These are phyloP conservation scores for Chelon auratus DNA, from an alignment of 2,797 vertebrate species.

Conservation along the genomic window DNA sequence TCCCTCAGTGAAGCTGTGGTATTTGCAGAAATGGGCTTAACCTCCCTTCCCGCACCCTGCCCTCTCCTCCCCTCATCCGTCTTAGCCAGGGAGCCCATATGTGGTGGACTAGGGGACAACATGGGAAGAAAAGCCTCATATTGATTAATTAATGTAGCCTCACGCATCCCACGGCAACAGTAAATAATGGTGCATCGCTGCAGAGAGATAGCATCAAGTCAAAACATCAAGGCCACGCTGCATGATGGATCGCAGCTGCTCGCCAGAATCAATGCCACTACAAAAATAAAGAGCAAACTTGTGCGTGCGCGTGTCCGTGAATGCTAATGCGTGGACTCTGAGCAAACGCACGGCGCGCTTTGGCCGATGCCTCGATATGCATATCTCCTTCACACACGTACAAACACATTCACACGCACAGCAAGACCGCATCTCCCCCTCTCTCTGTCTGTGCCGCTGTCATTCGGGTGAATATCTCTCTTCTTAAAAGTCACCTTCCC, in stretches of 20 bases:
- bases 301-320: slow-evolving; percentile 10
- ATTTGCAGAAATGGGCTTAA: slow-evolving; percentile 20
- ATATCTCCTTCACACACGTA: slow-evolving; percentile 1
- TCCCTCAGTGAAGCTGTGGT: slow-evolving; percentile 24
- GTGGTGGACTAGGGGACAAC: slow-evolving; percentile 45
- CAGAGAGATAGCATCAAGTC: slow-evolving; percentile 75
- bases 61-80: slow-evolving; percentile 46
- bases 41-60: slow-evolving; percentile 1
- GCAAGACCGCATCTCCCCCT: not conserved
- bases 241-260: slow-evolving; percentile 79
- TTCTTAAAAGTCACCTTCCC: slow-evolving; percentile 77
- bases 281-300: slow-evolving; percentile 58
- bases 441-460: not conserved
- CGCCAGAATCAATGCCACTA: slow-evolving; percentile 74
- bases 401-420: slow-evolving; percentile 2
- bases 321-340: slow-evolving; percentile 27
- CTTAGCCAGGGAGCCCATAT: slow-evolving; percentile 36
- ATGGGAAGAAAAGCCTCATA: slow-evolving; percentile 66
- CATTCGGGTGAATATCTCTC: slow-evolving; percentile 53
- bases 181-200: slow-evolving; percentile 78
- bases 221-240: slow-evolving; percentile 77
- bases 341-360: slow-evolving; percentile 41
- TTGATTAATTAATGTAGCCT: slow-evolving; percentile 81
- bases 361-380: slow-evolving; percentile 2
- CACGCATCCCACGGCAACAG: slow-evolving; percentile 67